These are phyloP conservation scores for Acronicta leporina DNA, from an alignment of 2,888 invertebrate species.

Conservation along the genomic window DNA sequence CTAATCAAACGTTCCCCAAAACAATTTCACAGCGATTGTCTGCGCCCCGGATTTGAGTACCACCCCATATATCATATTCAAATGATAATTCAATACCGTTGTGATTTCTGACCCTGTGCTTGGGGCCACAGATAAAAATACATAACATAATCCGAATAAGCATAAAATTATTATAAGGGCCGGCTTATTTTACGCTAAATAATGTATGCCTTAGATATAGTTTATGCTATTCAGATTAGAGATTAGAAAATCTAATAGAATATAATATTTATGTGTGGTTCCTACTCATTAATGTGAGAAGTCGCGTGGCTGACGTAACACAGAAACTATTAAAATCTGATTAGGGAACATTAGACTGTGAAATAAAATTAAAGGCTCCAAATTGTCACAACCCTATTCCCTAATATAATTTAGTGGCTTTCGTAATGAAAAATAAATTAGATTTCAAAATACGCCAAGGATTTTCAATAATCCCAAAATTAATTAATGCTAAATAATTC, in stretches of 20 bases:
- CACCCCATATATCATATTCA: conserved; percentile 84
- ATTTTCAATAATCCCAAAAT: conserved; percentile 37
- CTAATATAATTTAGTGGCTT: conserved; percentile 54
- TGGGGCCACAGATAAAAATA: conserved; percentile 77
- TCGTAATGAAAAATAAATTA: conserved; percentile 54
- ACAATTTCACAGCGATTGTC: conserved; percentile 80
- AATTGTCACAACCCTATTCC: conserved; percentile 44
- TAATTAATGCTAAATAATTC: conserved; percentile 32
- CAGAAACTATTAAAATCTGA: conserved; percentile 73
- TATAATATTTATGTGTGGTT: conserved; percentile 77
- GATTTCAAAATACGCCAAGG: conserved; percentile 36
- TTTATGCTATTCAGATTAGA: conserved; percentile 71
- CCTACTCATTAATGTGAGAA: conserved; percentile 75
- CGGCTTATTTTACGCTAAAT: conserved; percentile 75
- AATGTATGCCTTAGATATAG: conserved; percentile 82
- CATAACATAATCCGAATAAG: conserved; percentile 75
- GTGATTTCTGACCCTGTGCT: conserved; percentile 78
- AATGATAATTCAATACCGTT: conserved; percentile 87
- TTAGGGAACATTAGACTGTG: conserved; percentile 66
- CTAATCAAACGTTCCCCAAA: conserved; percentile 79
- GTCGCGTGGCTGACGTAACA: conserved; percentile 78
- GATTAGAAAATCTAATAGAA: conserved; percentile 79
- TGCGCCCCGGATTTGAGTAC: conserved; percentile 76
- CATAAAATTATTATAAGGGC: conserved; percentile 84
- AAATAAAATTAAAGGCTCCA: conserved; percentile 48